Conservation (phyloP, 1,140 invertebrate genomes). For the Drosophila rhopaloa region DNA sequence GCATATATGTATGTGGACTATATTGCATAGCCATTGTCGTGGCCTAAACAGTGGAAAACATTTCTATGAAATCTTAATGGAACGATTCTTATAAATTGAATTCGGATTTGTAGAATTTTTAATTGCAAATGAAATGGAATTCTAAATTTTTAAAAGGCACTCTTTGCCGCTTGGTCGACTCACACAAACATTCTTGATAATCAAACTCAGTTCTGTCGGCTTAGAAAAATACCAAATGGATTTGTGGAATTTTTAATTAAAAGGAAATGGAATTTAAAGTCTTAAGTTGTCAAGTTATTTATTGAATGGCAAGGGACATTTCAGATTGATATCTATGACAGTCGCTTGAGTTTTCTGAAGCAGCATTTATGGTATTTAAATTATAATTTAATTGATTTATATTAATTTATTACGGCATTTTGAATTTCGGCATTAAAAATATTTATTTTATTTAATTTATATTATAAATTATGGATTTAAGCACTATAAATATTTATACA, state of each 20-base stretch:
- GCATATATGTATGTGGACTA: constrained; percentile 17
- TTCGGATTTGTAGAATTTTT: constrained; percentile 43
- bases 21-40: constrained; percentile 44
- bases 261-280: constrained; percentile 10
- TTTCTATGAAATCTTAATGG: constrained; percentile 45
- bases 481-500: no score
- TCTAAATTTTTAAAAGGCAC: constrained; percentile 5
- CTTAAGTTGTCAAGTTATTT: constrained; percentile 7
- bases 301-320: background rate
- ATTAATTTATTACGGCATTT: no score
- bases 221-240: constrained; percentile 7
- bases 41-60: constrained; percentile 49
- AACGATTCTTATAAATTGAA: constrained; percentile 43
- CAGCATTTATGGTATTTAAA: no score
- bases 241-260: constrained; percentile 35
- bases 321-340: background rate
- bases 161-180: background rate
- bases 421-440: no score
- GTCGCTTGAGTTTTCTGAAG: background rate
- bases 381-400: no score
- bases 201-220: constrained; percentile 1
- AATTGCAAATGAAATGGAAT: constrained; percentile 38
- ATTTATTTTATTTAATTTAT: no score
- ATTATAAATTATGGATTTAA: no score
- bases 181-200: background rate